phyloP scores from a whole-genome alignment of 2,113 vertebrate species.

The Natator depressus region DNA sequence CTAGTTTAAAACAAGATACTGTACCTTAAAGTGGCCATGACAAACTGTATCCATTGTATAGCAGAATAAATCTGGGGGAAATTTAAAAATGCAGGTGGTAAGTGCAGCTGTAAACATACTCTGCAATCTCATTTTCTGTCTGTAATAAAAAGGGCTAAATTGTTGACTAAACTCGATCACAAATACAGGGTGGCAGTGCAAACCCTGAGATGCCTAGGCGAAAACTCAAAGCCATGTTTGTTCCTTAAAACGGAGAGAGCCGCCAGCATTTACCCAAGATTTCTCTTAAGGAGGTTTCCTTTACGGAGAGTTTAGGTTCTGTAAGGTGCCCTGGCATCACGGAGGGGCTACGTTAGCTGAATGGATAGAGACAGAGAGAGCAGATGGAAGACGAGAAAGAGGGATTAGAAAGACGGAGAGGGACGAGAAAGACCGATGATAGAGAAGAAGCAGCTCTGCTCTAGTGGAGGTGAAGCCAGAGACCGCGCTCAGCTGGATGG shows the following conservation, averaged over 20 bases:
- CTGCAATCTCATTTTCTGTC: background rate
- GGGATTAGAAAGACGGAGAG: background rate
- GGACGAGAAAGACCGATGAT: background rate
- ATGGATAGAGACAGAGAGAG: background rate
- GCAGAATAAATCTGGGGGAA: constrained; percentile 69
- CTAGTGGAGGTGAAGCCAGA: no score
- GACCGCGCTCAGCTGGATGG: no score
- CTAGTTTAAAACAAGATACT: background rate
- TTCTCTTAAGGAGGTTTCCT: background rate
- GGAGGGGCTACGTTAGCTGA: background rate
- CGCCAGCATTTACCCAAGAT: background rate
- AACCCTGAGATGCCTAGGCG: background rate
- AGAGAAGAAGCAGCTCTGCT: no score
- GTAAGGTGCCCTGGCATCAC: background rate
- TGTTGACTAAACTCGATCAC: background rate
- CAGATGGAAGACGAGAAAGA: background rate
- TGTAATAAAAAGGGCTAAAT: background rate
- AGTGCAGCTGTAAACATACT: background rate
- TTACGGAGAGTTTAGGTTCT: no score
- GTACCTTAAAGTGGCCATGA: constrained; percentile 80
- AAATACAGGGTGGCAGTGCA: background rate
- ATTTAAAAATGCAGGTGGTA: background rate
- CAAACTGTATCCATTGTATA: constrained; percentile 82
- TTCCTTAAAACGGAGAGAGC: background rate
- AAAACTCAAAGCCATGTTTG: background rate